Base-by-base conservation (phyloP, 2,888 invertebrate genomes). In the Pollenia angustigena region DNA sequence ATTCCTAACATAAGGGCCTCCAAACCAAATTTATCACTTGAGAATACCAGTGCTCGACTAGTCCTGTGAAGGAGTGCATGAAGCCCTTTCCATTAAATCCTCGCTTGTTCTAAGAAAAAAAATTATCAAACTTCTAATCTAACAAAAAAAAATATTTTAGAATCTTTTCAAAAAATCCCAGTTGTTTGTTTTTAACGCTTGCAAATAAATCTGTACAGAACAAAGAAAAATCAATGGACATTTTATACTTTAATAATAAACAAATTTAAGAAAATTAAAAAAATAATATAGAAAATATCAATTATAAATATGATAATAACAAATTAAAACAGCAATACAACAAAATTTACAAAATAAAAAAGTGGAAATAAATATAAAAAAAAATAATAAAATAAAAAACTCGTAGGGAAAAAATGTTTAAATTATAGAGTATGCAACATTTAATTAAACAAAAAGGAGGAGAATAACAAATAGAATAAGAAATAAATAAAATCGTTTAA, bases 151-250 rank as follows among this genome's bases (percentile, higher is more conserved):
- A 32, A 23, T 6, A 32, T 32, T 32, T 0, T 32, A 32, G 6
- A 54, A 54, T 54, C 10, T 16, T 64, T 64, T 44, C 8, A 18
- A 50, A 23, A 9, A 42, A 46, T 4, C 44, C 16, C 14, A 50
- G 50, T 18, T 12, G 16, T 42, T 75, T 16, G 7, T 40, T 9
- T 44, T 16, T 9, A 23, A 62, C 40, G 12, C 4, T 79, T 42
- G 12, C n/a, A 62, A 44, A 6, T 23, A 4, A 40, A 50, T 44
- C 44, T 68, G n/a, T 32, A 56, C 50, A 72, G 48, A 85, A 85
- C 60, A 85, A 79, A 75, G 79, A 82, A 85, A 84, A 82, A 80
- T 87, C 80, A 85, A 60, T 80, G 66, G 48, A 48, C 64, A 80
- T 85, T 81, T 75, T 44, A 23, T 48, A 42, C 62, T 42, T 64